Percentiles rank a stretch among this genome's conserved stretches.
phyloP scores from a whole-genome alignment of 2,113 vertebrate genomes.

The Ailuropoda melanoleuca region DNA sequence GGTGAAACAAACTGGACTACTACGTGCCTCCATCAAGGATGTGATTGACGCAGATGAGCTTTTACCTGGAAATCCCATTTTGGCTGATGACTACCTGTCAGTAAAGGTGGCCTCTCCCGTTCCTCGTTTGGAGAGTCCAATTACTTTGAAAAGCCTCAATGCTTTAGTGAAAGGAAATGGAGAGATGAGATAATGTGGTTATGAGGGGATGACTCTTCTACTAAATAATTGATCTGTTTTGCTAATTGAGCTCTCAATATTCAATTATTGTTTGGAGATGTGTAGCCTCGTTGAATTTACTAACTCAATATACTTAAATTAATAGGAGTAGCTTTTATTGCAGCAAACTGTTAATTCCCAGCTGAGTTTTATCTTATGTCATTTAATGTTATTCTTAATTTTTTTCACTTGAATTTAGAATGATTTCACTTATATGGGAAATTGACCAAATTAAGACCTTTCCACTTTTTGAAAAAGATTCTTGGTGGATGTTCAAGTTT shows the following conservation, averaged over 20 bases:
- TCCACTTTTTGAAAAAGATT: background rate
- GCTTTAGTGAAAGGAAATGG: slow-evolving; percentile 3
- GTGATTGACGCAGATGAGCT: slow-evolving; percentile 25
- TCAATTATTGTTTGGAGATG: slow-evolving; percentile 70
- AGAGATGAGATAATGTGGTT: slow-evolving; percentile 42
- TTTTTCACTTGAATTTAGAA: slow-evolving; percentile 28
- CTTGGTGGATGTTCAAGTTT: background rate
- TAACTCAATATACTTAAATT: slow-evolving; percentile 51
- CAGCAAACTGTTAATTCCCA: slow-evolving; percentile 61
- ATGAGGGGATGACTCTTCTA: background rate
- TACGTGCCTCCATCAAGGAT: background rate
- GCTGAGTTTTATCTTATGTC: background rate
- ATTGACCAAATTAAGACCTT: background rate
- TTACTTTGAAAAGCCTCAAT: slow-evolving; percentile 52
- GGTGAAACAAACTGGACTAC: background rate
- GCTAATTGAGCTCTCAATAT: slow-evolving; percentile 73
- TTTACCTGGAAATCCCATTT: slow-evolving; percentile 36
- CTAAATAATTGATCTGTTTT: slow-evolving; percentile 73
- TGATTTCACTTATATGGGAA: background rate
- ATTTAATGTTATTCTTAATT: background rate
- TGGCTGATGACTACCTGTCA: slow-evolving; percentile 35
- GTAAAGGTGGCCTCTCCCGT: background rate
- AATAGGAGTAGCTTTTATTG: slow-evolving; percentile 66
- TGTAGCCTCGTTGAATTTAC: slow-evolving; percentile 71
- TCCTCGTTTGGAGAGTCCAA: background rate